These are phyloP conservation scores for Drosophila kohkoa DNA, from an alignment of 1,140 invertebrate genomes.

Conservation along the genomic window DNA sequence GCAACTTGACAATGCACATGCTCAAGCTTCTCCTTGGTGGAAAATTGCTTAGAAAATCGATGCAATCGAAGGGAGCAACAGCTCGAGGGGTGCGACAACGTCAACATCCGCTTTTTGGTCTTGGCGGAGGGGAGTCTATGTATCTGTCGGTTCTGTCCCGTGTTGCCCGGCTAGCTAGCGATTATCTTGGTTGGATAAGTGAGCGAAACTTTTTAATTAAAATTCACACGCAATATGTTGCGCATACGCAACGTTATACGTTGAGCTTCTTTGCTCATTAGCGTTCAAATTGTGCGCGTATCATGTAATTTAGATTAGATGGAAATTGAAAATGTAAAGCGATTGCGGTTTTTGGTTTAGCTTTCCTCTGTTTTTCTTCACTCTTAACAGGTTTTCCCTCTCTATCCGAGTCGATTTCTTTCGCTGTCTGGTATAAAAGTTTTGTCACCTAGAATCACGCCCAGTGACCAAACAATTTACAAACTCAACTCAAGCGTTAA, in stretches of 20 bases:
- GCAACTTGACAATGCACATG: slow-evolving; percentile 42
- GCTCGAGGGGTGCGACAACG: background rate
- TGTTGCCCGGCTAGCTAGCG: slow-evolving; percentile 16
- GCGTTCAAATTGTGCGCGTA: slow-evolving; percentile 80
- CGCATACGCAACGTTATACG: slow-evolving; percentile 67
- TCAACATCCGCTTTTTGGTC: slow-evolving; percentile 52
- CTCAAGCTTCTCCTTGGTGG: background rate
- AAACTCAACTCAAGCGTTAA: slow-evolving; percentile 44
- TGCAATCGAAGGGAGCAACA: slow-evolving; percentile 63
- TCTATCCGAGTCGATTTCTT: background rate
- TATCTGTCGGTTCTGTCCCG: slow-evolving; percentile 3
- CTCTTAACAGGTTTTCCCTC: no score
- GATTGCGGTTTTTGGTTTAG: slow-evolving; percentile 51
- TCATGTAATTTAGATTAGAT: slow-evolving; percentile 81
- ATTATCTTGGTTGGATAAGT: slow-evolving; percentile 76
- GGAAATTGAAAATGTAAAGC: slow-evolving; percentile 75
- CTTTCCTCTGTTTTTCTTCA: background rate
- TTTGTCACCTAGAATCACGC: slow-evolving; percentile 40
- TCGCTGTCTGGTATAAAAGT: slow-evolving; percentile 21
- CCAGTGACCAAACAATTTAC: slow-evolving; percentile 50
- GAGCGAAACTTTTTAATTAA: slow-evolving; percentile 81
- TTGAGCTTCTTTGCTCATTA: slow-evolving; percentile 60
- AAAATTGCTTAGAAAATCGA: slow-evolving; percentile 58
- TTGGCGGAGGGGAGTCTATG: background rate
- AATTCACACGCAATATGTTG: slow-evolving; percentile 83